These are phyloP conservation scores for Cyrtonyx montezumae DNA, from an alignment of 2,113 vertebrate species.

Conservation along the genomic window DNA sequence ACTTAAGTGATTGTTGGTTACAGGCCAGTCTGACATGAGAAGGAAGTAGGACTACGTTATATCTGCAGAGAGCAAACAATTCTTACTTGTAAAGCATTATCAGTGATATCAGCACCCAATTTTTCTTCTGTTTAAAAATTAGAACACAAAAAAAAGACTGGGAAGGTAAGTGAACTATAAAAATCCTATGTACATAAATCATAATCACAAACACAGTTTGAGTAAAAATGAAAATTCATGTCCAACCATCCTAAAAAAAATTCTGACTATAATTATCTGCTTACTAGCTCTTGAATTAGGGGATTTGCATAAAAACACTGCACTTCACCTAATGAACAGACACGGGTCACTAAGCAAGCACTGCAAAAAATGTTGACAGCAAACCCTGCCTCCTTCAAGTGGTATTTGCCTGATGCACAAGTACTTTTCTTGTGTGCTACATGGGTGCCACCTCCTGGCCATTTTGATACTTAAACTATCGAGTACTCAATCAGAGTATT, in stretches of 20 bases:
- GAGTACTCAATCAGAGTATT: neutral
- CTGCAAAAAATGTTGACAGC: neutral
- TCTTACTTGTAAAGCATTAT: neutral
- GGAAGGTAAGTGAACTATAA: neutral
- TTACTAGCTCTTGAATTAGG: neutral
- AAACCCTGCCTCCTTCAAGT: rapidly evolving
- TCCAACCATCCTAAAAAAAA: neutral
- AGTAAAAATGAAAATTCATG: neutral
- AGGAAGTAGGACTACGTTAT: neutral
- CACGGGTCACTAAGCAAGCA: neutral
- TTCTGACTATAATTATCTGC: neutral
- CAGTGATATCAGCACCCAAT: neutral
- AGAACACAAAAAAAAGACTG: neutral
- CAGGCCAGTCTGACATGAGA: neutral
- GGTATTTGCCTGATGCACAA: neutral
- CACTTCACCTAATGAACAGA: neutral
- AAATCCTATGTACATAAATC: neutral
- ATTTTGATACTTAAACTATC: neutral
- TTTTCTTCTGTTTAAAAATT: neutral
- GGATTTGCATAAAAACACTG: neutral
- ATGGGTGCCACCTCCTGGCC: slow-evolving; percentile 24
- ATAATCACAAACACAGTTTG: neutral
- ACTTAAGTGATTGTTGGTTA: neutral
- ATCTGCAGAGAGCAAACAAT: neutral
- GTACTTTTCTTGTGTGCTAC: neutral